Base-by-base conservation (phyloP, 2,797 vertebrate genomes). In the Eurystomus glaucurus region DNA sequence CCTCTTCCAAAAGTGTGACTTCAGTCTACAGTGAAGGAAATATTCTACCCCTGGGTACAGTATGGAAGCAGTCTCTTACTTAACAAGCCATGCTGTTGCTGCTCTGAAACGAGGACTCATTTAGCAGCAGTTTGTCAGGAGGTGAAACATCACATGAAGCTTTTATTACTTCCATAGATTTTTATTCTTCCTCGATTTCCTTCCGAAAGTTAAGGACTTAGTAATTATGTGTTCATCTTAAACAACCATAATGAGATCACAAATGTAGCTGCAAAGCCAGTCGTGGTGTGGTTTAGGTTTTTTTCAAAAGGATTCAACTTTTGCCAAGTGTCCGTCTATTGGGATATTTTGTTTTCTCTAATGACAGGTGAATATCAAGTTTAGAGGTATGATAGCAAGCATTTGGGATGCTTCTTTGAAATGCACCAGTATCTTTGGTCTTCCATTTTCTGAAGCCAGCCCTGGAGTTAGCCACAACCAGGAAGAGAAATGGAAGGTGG, bases 131-230 rank as follows among this genome's bases (percentile, higher is more conserved):
- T 86, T 92, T 91, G 50, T 92, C 61, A 54, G 69, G 57, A 90
- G 50, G 81, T 92, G 50, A 91, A 78, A 69, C 1, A 2, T 64
- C 9, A 8, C 35, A n/a, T 75, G 74, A 95, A 88, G 37, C 52
- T 28, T 84, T 95, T 87, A 92, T 92, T 90, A n/a, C 84, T 93
- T 93, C 80, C 80, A 95, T 92, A 18, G 1, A 94, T 95, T 95
- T 97, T 96, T 88, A 88, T 81, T 86, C 45, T 84, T 93, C 51
- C 51, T 83, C 37, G 26, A 92, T 92, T 95, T 95, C 88, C 88
- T 92, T 95, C 84, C 0, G 2, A 74, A 88, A 93, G 72, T 57
- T 86, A 84, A 92, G 50, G 37, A 75, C 18, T 81, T 84, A 3
- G 21, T 80, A 64, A 93, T 84, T 86, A 64, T 20, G 57, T 8